Percentiles rank a stretch among this genome's conserved stretches.
phyloP scores from a whole-genome alignment of 2,888 invertebrate species.

The Lasioglossum vierecki region DNA sequence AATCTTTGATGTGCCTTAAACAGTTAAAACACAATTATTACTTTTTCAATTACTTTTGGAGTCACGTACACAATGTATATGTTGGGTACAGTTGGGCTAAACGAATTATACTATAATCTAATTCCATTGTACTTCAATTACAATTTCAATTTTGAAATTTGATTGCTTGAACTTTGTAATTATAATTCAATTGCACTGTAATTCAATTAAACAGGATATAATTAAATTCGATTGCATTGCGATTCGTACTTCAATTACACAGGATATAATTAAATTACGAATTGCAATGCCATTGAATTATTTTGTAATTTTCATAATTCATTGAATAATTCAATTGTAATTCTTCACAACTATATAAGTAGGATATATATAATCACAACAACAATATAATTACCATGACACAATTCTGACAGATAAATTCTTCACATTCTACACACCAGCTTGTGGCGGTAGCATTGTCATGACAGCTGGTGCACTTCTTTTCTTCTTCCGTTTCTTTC shows the following conservation, averaged over 20 bases:
- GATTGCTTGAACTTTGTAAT: not conserved
- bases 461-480: conserved; percentile 94
- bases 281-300: not conserved
- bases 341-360: not conserved
- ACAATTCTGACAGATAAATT: conserved; percentile 96
- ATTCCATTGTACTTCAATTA: not conserved
- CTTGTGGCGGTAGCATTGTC: conserved; percentile 93
- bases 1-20: conserved; percentile 94
- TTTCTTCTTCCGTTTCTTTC: conserved; percentile 82
- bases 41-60: not conserved
- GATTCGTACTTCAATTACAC: not conserved
- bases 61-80: not conserved
- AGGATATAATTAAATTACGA: not conserved
- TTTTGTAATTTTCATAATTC: not conserved
- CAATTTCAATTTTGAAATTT: not conserved
- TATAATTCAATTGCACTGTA: not conserved
- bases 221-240: not conserved
- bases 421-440: conserved; percentile 96
- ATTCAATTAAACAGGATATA: not conserved
- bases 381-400: conserved; percentile 84
- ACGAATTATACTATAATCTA: not conserved
- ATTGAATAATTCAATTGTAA: not conserved
- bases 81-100: not conserved
- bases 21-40: conserved; percentile 17
- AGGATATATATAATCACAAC: not conserved